Base-by-base conservation (phyloP, 1,140 invertebrate genomes). In the Hetaerina americana region DNA sequence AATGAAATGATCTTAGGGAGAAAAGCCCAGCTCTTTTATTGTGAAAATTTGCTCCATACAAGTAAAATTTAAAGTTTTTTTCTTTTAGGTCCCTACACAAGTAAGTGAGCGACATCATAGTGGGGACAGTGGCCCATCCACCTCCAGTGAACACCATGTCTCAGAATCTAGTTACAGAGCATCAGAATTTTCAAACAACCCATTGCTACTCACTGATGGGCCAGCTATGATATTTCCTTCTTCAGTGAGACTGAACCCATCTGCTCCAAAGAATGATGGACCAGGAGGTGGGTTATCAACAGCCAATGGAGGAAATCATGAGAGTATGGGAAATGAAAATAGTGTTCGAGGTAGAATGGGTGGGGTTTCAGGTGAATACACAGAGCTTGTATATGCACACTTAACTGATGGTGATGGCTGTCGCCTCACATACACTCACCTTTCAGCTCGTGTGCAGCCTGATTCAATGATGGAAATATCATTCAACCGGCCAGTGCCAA, bases 341-440 rank as follows among this genome's bases (percentile, higher is more conserved):
- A 31, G 24, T 18, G 28, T 29, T 29, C 0, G 26, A 72, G 57
- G 12, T 73, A 57, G 31, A 82, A 83, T 73, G 82, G 85, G 5
- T 5, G 40, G 10, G 2, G 15, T 57, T 57, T 18, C 66, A 82
- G 84, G 73, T 77, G 81, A 66, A 77, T 92, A 92, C 79, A 87
- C 87, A 0, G 91, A 93, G 40, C 40, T 57, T 10, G 15, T 57
- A 18, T 57, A 92, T 77, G 90, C 90, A 12, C 89, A 92, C 81
- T 82, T 92, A 28, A 82, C 91, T 73, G 90, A 92, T 80, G 86
- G 86, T 27, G 89, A 90, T 77, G 89, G 89, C 8, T 88, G 86
- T 40, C 81, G 90, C 2, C 84, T 93, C 71, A 91, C 90, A 0
- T 92, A 92, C 78, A 92, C 90, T 8, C 90, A 93, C 79, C 92